Evolutionary conservation across 2,888 invertebrate genomes (phyloP).

Genomic region (Pimpla rufipes): DNA sequence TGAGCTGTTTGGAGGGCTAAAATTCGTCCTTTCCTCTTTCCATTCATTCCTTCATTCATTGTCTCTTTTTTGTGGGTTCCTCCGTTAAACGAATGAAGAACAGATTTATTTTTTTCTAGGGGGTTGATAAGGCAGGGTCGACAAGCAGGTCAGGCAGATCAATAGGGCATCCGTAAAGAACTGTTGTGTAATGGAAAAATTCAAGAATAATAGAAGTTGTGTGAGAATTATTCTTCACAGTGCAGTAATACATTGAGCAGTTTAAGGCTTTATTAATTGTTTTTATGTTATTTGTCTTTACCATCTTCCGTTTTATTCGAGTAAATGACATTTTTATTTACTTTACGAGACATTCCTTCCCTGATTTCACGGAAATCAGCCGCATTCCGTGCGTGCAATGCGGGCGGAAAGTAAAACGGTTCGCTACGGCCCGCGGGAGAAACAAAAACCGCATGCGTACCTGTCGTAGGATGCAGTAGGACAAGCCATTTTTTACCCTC

Average conservation of each 20-base stretch:
- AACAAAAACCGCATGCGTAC: too few species aligned
- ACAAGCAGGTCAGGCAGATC: slow-evolving; percentile 68
- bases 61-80: not conserved
- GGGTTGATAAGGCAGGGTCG: slow-evolving; percentile 23
- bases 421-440: too few species aligned
- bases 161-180: slow-evolving; percentile 68
- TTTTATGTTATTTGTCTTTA: not conserved
- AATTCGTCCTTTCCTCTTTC: not conserved
- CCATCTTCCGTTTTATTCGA: not conserved
- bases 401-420: too few species aligned
- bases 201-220: slow-evolving; percentile 12
- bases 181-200: slow-evolving; percentile 21
- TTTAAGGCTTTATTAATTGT: not conserved
- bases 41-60: slow-evolving; percentile 20
- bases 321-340: not conserved
- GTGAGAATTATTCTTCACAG: not conserved
- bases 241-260: slow-evolving; percentile 13
- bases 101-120: slow-evolving; percentile 3
- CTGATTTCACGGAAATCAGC: too few species aligned
- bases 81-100: too few species aligned
- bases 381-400: too few species aligned
- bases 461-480: too few species aligned
- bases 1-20: slow-evolving; percentile 62
- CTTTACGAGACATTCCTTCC: too few species aligned
- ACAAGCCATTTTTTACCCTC: too few species aligned